Evolutionary conservation across 1,140 invertebrate species (phyloP), one percentile per base, ranked within the genome.

Genomic region (Parasteatoda tepidariorum): DNA sequence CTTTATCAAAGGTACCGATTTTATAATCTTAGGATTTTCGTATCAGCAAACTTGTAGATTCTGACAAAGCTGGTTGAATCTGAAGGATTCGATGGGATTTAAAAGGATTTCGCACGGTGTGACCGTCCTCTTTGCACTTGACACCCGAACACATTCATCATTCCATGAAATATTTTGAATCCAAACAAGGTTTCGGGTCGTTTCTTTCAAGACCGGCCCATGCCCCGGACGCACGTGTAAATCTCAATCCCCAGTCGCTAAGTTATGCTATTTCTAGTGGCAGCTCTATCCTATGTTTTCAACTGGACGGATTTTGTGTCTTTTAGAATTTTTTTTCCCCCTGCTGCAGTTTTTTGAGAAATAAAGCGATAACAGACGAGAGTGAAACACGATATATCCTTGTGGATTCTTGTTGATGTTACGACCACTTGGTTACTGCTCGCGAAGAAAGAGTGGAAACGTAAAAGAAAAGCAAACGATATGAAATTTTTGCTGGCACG

Each of bases 61-160:
- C 9, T 48, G 38, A 48, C 38, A 48, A 48, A 9, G 38, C 18
- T 22, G 18, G 18, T 24, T 59, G 24, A 59, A 24, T 22, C 9
- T 22, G 13, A 22, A 26, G 24, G 57, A 59, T 24, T 59, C 24
- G 13, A n/a, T 59, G n/a, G 57, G n/a, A 22, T 0, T 59, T 59
- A 59, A 24, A 9, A 22, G 57, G 24, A 22, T 59, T 59, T 18
- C 18, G 9, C 18, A 18, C 9, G 24, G 4, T 24, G 7, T 13
- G 9, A 9, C 13, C n/a, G 57, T 22, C 18, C 57, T 22, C 57
- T 59, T 22, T 59, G 18, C 24, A 9, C n/a, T 6, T 59, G 57
- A 59, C 57, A 59, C 9, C 57, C n/a, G 57, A 59, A 59, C 57
- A 22, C 57, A 59, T 59, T 26, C 18, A 59, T 59, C 57, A 59